Evolutionary conservation across 2,113 vertebrate genomes (phyloP).

Genomic region (Lampris megalopsis): DNA sequence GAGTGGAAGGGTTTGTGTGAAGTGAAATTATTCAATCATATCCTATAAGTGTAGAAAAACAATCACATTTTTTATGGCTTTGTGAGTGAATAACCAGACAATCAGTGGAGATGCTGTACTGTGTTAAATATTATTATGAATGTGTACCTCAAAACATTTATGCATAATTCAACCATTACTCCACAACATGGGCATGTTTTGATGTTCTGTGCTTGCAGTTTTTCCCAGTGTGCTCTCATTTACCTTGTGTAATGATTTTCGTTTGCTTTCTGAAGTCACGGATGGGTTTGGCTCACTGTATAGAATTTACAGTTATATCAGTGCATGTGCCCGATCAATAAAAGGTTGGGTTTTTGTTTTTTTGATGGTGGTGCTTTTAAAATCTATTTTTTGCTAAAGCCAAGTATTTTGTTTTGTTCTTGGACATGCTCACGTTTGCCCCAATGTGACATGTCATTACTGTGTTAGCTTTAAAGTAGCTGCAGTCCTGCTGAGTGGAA

Average conservation of each 20-base stretch:
- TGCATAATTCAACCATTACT: constrained; percentile 49
- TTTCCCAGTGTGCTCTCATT: constrained; percentile 25
- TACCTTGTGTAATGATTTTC: constrained; percentile 39
- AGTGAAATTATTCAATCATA: constrained; percentile 5
- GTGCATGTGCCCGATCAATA: constrained; percentile 1
- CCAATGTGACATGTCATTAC: background rate
- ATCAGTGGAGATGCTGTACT: constrained; percentile 37
- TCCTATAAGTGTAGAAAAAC: constrained; percentile 51
- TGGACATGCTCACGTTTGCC: background rate
- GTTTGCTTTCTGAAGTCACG: constrained; percentile 35
- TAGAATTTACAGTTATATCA: constrained; percentile 40
- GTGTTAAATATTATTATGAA: constrained; percentile 29
- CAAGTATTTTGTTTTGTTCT: background rate
- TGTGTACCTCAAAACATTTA: constrained; percentile 31
- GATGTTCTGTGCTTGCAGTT: constrained; percentile 29
- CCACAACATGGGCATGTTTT: constrained; percentile 40
- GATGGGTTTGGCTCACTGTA: constrained; percentile 25
- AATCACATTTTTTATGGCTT: constrained; percentile 47
- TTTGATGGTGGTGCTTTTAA: too few species aligned
- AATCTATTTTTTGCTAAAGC: too few species aligned
- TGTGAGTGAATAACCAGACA: constrained; percentile 41
- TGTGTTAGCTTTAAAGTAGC: background rate
- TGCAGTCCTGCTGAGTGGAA: background rate
- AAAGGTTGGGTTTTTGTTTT: background rate
- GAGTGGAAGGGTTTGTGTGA: background rate